Conservation (phyloP, 2,888 invertebrate species). For the Platerodrilus igneus region DNA sequence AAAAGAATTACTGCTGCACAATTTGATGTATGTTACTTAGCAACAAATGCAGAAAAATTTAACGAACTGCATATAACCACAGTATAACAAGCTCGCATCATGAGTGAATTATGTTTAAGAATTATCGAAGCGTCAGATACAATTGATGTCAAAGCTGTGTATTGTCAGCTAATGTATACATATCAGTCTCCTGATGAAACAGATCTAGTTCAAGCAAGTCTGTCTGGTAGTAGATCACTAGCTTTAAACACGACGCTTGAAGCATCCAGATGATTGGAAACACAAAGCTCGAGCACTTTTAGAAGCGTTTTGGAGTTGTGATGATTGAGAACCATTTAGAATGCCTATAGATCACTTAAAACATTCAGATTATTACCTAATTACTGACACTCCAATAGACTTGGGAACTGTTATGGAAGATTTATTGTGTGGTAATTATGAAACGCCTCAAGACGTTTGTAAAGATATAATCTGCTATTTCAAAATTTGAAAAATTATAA, state of each 20-base stretch:
- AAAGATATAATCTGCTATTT: slow-evolving; percentile 84
- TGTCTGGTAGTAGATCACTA: slow-evolving; percentile 51
- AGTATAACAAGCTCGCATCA: slow-evolving; percentile 80
- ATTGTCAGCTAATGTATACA: slow-evolving; percentile 73
- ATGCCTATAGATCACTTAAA: slow-evolving; percentile 75
- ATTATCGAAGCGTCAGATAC: slow-evolving; percentile 67
- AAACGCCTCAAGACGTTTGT: slow-evolving; percentile 69
- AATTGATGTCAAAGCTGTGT: slow-evolving; percentile 73
- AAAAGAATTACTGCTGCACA: slow-evolving; percentile 84
- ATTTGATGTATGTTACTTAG: slow-evolving; percentile 91
- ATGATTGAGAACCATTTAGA: slow-evolving; percentile 83
- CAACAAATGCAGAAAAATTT: slow-evolving; percentile 88
- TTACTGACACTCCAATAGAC: slow-evolving; percentile 87
- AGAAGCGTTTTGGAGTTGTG: slow-evolving; percentile 66
- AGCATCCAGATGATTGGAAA: slow-evolving; percentile 50
- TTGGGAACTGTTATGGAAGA: slow-evolving; percentile 72
- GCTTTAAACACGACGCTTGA: slow-evolving; percentile 37
- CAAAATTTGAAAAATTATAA: slow-evolving; percentile 85
- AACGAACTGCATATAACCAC: slow-evolving; percentile 85
- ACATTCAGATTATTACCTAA: slow-evolving; percentile 72
- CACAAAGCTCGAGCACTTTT: slow-evolving; percentile 63
- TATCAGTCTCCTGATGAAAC: slow-evolving; percentile 72
- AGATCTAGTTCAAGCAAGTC: slow-evolving; percentile 51
- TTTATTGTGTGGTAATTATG: slow-evolving; percentile 65
- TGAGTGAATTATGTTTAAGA: slow-evolving; percentile 81